Evolutionary conservation across 2,888 invertebrate species (phyloP).

Genomic region (Euclidia mi): DNA sequence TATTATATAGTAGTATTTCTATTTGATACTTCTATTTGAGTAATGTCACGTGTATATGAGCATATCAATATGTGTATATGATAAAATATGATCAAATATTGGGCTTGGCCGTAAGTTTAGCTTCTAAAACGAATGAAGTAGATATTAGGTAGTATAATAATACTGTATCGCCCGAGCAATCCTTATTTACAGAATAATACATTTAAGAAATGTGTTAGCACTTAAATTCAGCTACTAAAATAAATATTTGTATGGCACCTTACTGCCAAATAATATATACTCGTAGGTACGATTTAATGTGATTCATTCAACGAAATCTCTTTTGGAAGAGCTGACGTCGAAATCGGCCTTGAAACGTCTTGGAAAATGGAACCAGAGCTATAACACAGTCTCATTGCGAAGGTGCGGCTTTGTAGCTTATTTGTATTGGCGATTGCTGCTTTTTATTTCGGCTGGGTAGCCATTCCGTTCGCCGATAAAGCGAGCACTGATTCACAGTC

Average conservation of each 20-base stretch:
- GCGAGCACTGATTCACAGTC: too few relatives aligned
- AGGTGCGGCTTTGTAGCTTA: not conserved
- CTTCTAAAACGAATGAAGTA: too few relatives aligned
- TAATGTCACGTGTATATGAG: too few relatives aligned
- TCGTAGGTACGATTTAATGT: slow-evolving; percentile 22
- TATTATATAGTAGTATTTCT: too few relatives aligned
- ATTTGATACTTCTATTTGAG: too few relatives aligned
- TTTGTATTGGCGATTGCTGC: not conserved
- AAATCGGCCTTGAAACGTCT: slow-evolving; percentile 35
- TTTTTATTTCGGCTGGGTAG: too few relatives aligned
- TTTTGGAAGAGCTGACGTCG: slow-evolving; percentile 40
- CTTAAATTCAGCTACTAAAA: slow-evolving; percentile 22
- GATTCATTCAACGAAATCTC: slow-evolving; percentile 38
- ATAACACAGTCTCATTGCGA: not conserved
- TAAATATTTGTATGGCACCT: slow-evolving; percentile 33
- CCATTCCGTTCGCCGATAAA: not conserved
- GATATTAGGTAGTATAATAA: too few relatives aligned
- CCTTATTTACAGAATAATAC: not conserved
- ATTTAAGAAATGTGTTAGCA: slow-evolving; percentile 6
- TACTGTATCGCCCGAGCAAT: not conserved
- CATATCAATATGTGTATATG: too few relatives aligned
- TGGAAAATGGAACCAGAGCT: not conserved
- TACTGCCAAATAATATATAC: slow-evolving; percentile 27
- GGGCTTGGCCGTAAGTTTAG: too few relatives aligned
- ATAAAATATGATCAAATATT: too few relatives aligned